Percentiles rank a stretch among this genome's conserved stretches.
Evolutionary conservation across 2,797 vertebrate genomes (phyloP).

Genomic region (Leptatherina wallacei): DNA sequence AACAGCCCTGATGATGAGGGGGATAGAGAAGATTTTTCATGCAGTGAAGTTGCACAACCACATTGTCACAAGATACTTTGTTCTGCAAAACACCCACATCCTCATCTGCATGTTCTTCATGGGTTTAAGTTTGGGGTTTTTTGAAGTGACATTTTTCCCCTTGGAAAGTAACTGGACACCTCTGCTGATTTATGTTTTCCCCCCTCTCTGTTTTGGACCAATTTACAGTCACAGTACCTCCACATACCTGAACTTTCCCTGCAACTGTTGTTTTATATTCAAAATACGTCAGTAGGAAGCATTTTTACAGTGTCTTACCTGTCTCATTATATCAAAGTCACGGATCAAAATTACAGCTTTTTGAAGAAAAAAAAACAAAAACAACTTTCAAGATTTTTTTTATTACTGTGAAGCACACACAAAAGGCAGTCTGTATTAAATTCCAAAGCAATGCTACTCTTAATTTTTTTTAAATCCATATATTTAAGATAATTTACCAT

Average conservation of each 20-base stretch:
- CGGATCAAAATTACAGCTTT: background rate
- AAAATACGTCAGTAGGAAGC: background rate
- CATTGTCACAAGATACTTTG: conserved; percentile 8
- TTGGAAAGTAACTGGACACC: conserved; percentile 6
- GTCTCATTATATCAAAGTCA: background rate
- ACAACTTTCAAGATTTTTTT: too few species aligned
- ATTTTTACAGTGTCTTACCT: background rate
- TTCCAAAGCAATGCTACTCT: too few species aligned
- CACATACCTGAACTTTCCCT: background rate
- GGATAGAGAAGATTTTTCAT: conserved; percentile 24
- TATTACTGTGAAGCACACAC: too few species aligned
- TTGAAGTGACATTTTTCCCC: conserved; percentile 21
- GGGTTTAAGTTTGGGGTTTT: conserved; percentile 29
- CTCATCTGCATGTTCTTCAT: conserved; percentile 51
- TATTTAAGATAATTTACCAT: background rate
- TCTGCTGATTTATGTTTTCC: background rate
- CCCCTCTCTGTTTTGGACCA: background rate
- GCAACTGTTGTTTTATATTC: background rate
- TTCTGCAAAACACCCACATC: conserved; percentile 66
- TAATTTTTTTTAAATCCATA: too few species aligned
- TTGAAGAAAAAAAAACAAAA: too few species aligned
- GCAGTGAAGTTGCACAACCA: conserved; percentile 25
- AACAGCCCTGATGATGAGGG: background rate
- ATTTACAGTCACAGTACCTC: background rate
- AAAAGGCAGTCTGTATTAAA: too few species aligned